Conservation (phyloP, 2,113 vertebrate species). For the Bubo bubo region DNA sequence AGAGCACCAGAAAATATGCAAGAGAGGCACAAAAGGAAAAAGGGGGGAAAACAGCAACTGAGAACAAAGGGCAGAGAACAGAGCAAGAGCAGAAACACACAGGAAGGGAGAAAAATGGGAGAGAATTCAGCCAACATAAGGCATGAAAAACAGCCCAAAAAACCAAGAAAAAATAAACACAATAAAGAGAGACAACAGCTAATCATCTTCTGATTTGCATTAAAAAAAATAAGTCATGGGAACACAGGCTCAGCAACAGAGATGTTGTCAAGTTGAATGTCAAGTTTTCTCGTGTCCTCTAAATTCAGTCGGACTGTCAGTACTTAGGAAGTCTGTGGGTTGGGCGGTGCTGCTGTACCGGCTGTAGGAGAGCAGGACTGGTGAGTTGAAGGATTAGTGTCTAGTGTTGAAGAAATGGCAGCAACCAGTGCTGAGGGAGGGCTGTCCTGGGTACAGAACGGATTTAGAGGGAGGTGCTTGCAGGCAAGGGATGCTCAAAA, state of each 20-base stretch:
- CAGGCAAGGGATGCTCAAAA: not conserved
- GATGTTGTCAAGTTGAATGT: constrained; percentile 31
- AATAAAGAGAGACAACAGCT: constrained; percentile 8
- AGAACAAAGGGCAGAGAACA: constrained; percentile 62
- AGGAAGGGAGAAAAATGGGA: constrained; percentile 27
- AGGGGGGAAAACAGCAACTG: not conserved
- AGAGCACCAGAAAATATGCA: constrained; percentile 60
- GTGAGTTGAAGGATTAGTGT: not conserved
- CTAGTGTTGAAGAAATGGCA: not conserved
- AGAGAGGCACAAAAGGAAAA: constrained; percentile 54
- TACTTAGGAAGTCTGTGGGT: not conserved
- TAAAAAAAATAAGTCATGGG: constrained; percentile 44
- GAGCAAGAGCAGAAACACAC: constrained; percentile 22
- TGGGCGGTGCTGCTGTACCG: not conserved
- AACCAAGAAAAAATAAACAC: constrained; percentile 38
- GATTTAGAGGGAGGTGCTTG: not conserved
- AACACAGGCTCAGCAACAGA: not conserved
- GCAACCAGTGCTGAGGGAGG: not conserved
- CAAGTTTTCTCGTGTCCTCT: not conserved
- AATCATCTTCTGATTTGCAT: constrained; percentile 50
- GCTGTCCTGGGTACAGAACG: not conserved
- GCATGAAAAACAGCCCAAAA: constrained; percentile 17
- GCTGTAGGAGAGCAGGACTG: not conserved
- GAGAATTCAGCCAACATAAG: constrained; percentile 24
- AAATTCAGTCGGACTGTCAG: not conserved